Evolutionary conservation across 1,140 invertebrate species (phyloP), one percentile per base, ranked within the genome.

Genomic region (Dryas iulia): DNA sequence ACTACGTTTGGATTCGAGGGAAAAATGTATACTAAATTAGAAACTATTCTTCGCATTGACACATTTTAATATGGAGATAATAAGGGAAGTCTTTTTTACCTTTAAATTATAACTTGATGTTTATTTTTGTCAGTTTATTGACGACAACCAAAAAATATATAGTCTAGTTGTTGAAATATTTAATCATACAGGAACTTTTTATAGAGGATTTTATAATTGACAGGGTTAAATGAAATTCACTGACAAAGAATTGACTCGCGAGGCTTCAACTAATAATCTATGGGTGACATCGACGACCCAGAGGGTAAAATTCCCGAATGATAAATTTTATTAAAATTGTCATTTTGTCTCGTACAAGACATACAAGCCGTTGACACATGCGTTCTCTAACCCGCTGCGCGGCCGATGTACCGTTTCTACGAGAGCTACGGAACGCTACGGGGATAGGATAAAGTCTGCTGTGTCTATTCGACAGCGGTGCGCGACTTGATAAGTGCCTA

Each of bases 401-500:
- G 68, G 69, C 68, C 67, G 69, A 58, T 65, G 66, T 33, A 56
- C 69, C 61, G 39, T 31, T 66, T 72, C 76, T 82, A 82, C 76
- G 71, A 78, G 69, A 74, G 70, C 80, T 85, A 86, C 74, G 63
- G 65, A 81, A 79, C 72, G 57, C 83, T 87, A 86, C 79, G 65
- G 82, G 73, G 73, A 60, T 79, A 79, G 71, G 66, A 78, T 71
- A 71, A 77, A 88, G 83, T 87, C 82, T 74, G 82, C 86, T 79
- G 84, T 78, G 82, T 85, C 86, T 78, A 77, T 59, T 73, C 12
- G 85, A 89, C 86, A 79, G 83, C 88, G 82, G 82, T 87, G 87
- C 86, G 86, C 86, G 86, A 89, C 88, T 84, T 84, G 61, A 74
- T 78, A 78, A 84, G 73, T 84, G 76, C 77, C 89, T 91, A 91